Conservation (phyloP, 2,888 invertebrate genomes). For the Eilema griseolum region DNA sequence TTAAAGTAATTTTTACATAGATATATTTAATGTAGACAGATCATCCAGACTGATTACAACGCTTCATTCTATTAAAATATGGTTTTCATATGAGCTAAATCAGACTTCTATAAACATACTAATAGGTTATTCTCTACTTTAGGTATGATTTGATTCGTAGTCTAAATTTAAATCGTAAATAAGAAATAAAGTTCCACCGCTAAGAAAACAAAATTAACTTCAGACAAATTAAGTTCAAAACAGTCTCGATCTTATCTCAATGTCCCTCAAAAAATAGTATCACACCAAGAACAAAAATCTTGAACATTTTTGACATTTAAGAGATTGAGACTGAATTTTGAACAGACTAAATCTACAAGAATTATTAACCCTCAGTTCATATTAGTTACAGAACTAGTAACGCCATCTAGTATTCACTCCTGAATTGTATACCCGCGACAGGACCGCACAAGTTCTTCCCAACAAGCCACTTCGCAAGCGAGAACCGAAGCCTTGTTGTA, state of each 20-base stretch:
- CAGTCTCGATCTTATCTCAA: no score
- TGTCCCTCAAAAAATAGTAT: no score
- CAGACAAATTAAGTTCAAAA: no score
- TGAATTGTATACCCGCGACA: constrained; percentile 75
- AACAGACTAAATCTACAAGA: no score
- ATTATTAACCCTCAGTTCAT: neutral
- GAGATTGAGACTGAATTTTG: no score
- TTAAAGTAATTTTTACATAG: neutral
- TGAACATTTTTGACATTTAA: no score
- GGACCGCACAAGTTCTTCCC: constrained; percentile 81
- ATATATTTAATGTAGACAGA: neutral
- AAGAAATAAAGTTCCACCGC: neutral
- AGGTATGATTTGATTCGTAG: neutral
- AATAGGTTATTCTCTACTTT: neutral
- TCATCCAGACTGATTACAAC: neutral
- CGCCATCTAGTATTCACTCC: constrained; percentile 77
- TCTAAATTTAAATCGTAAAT: no score
- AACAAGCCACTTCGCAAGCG: constrained; percentile 74
- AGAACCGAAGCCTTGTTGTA: constrained; percentile 69
- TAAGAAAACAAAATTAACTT: no score
- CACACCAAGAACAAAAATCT: no score
- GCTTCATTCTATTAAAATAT: neutral
- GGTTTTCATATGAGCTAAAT: constrained; percentile 1
- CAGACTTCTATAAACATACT: neutral
- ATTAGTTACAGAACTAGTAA: constrained; percentile 38